These are phyloP conservation scores for Sisyra nigra DNA, from an alignment of 2,888 invertebrate genomes.

Conservation along the genomic window DNA sequence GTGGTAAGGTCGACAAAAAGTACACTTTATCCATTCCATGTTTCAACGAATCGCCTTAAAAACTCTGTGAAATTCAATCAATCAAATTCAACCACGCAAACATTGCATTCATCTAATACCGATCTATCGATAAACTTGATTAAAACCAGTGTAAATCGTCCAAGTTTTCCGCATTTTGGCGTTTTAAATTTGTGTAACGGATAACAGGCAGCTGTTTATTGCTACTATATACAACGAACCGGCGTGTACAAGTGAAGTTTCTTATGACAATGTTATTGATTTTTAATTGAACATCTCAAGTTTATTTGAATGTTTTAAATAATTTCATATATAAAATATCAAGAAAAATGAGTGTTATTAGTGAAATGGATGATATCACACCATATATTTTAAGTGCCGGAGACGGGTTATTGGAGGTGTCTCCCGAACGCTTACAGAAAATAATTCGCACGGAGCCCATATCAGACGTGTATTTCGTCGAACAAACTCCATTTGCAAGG, in stretches of 20 bases:
- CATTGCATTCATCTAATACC: too few relatives aligned
- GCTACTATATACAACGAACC: slow-evolving; percentile 1
- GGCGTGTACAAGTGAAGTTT: not conserved
- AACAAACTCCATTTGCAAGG: slow-evolving; percentile 76
- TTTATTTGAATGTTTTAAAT: slow-evolving; percentile 5
- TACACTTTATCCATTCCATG: slow-evolving; percentile 6
- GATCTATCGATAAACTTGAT: too few relatives aligned
- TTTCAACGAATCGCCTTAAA: not conserved
- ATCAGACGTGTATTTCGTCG: slow-evolving; percentile 61
- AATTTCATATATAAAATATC: slow-evolving; percentile 16
- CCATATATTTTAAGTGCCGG: slow-evolving; percentile 40
- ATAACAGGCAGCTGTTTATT: not conserved
- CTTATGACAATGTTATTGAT: not conserved
- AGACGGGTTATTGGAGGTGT: slow-evolving; percentile 57
- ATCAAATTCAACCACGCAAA: too few relatives aligned
- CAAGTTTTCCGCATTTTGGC: not conserved
- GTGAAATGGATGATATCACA: slow-evolving; percentile 37
- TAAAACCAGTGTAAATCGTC: too few relatives aligned
- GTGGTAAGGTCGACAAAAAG: slow-evolving; percentile 8
- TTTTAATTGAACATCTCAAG: not conserved
- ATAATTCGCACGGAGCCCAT: slow-evolving; percentile 59
- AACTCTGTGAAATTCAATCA: too few relatives aligned
- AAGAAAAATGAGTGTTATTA: slow-evolving; percentile 34
- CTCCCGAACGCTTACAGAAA: slow-evolving; percentile 47
- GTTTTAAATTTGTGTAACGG: slow-evolving; percentile 4